Percentiles rank a stretch among this genome's conserved stretches.
Conservation (phyloP, 2,888 invertebrate genomes). For the Bellardia bayeri region DNA sequence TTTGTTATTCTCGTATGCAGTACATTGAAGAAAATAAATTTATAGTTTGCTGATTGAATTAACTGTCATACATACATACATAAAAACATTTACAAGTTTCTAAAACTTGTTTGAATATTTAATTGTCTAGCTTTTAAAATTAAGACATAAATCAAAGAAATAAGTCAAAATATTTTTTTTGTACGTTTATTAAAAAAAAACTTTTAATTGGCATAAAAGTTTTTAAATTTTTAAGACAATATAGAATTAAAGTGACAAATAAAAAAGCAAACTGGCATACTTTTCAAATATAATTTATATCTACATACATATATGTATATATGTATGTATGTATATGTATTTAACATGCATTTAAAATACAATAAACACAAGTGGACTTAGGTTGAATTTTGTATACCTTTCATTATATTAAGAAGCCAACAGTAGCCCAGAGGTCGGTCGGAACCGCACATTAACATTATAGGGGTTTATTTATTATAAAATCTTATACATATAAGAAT, state of each 20-base stretch:
- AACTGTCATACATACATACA: not conserved
- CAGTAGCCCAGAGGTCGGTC: no score
- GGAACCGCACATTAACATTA: no score
- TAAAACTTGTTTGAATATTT: conserved; percentile 49
- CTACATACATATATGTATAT: no score
- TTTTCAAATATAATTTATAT: not conserved
- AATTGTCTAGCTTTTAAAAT: conserved; percentile 17
- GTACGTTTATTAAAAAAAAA: conserved; percentile 4
- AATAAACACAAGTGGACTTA: no score
- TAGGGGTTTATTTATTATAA: no score
- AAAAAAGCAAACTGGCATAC: not conserved
- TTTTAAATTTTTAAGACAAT: conserved; percentile 27
- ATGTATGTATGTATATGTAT: no score
- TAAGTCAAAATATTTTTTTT: conserved; percentile 48
- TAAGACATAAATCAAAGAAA: conserved; percentile 59
- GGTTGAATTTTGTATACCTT: no score
- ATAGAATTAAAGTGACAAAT: conserved; percentile 55
- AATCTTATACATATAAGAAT: no score
- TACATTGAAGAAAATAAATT: not conserved
- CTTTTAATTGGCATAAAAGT: conserved; percentile 52
- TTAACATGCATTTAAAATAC: no score
- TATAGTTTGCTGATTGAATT: conserved; percentile 19
- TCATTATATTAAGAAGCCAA: no score
- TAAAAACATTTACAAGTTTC: conserved; percentile 1
- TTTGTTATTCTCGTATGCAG: not conserved